Evolutionary conservation across 2,797 vertebrate genomes (phyloP), one percentile per base, ranked within the genome.

Genomic region (Nannoperca australis): DNA sequence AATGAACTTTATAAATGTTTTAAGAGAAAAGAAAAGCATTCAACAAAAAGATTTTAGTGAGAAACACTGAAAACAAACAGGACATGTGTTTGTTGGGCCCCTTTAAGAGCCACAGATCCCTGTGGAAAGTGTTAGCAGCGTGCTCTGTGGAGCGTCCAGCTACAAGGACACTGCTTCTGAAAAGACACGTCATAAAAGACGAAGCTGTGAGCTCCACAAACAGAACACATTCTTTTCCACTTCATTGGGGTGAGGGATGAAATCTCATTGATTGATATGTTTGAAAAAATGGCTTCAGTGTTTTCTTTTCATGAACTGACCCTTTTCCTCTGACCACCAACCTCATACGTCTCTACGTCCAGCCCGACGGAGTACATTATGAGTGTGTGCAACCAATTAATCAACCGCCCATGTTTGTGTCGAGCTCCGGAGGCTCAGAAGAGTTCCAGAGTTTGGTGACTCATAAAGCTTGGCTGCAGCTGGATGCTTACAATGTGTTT

Each of bases 401-500:
- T 85, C 82, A 86, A n/a, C 63, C 64, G 32, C 61, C 71, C 73
- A 12, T 77, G 83, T 78, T 80, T 82, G 47, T 69, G 63, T 79
- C 20, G 40, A 83, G 65, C 83, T 84, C 78, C 78, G 6, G 61
- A 69, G 80, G 76, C 73, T 82, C 76, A 61, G 74, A 61, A 70
- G 82, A 74, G 47, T 88, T 89, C 80, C 85, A 72, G 53, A 66
- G 72, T 58, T 76, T 4, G 58, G 77, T 93, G 91, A 93, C 73
- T 93, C 91, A 91, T 76, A n/a, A 9, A 56, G 70, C 49, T 83
- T 61, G 81, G 83, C 81, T 58, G 71, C 75, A 76, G 70, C 67
- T 74, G 72, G 80, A 83, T 73, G 71, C 56, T 73, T 70, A 85
- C 75, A 77, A 36, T 83, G 69, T 88, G 79, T 92, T 91, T 86